A percentile compares a stretch with the other conserved stretches of the same genome.
These are phyloP conservation scores for Abramis brama DNA, from an alignment of 2,113 vertebrate species.

Conservation along the genomic window DNA sequence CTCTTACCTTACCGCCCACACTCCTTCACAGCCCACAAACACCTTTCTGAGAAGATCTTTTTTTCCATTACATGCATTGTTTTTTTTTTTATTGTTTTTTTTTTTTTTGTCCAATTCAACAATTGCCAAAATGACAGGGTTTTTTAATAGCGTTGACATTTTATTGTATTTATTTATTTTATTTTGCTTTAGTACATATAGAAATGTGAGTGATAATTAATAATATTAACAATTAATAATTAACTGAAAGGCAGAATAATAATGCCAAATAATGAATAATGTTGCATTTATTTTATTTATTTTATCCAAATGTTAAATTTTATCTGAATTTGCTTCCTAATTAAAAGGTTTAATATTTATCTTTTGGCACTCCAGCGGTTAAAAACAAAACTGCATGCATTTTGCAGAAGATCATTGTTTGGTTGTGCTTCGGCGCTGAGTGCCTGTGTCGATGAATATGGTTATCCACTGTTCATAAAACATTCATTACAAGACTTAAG, in stretches of 20 bases:
- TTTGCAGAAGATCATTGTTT: too few relatives aligned
- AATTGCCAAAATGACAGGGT: neutral
- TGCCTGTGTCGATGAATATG: too few relatives aligned
- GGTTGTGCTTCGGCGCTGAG: too few relatives aligned
- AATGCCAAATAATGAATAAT: neutral
- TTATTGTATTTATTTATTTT: neutral
- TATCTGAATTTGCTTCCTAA: neutral
- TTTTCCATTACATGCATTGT: neutral
- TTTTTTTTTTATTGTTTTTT: neutral
- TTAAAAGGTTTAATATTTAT: neutral
- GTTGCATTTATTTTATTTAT: neutral
- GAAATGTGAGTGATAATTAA: neutral
- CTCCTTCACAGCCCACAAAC: constrained; percentile 8
- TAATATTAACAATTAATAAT: neutral
- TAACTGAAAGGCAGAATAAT: neutral
- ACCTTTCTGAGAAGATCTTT: neutral
- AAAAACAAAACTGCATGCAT: too few relatives aligned
- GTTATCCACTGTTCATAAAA: too few relatives aligned
- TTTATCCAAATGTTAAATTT: neutral
- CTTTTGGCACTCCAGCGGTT: too few relatives aligned
- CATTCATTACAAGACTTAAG: too few relatives aligned
- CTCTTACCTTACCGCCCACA: neutral
- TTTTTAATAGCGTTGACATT: neutral
- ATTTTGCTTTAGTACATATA: neutral
- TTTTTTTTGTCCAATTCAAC: too few relatives aligned